A percentile compares a stretch with the other conserved stretches of the same genome.
Conservation (phyloP, 2,113 vertebrate species). For the Alouatta palliata region DNA sequence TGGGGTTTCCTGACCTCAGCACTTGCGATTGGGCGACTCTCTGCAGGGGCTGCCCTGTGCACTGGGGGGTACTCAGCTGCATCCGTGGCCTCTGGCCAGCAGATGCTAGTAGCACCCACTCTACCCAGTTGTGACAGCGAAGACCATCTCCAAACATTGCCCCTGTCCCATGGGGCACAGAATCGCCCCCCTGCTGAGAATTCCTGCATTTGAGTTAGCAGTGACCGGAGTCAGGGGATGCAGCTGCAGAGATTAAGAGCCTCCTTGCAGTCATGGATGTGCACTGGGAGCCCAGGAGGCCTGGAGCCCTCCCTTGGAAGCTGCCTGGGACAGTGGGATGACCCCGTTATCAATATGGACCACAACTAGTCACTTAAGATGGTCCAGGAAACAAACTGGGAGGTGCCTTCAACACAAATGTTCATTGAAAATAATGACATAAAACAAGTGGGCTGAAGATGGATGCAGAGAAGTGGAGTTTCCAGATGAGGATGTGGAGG, state of each 20-base stretch:
- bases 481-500: neutral
- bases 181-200: neutral
- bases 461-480: neutral
- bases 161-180: too few species aligned
- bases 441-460: neutral
- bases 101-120: neutral
- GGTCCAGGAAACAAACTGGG: neutral
- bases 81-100: neutral
- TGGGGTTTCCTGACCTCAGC: neutral
- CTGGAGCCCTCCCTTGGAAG: too few species aligned
- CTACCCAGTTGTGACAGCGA: neutral
- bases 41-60: neutral
- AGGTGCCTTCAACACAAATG: accelerated
- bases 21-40: accelerated
- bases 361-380: neutral
- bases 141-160: neutral
- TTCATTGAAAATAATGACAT: accelerated
- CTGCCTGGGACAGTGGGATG: neutral
- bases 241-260: neutral
- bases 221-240: accelerated
- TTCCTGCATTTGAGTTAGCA: accelerated
- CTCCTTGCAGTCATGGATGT: neutral
- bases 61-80: too few species aligned
- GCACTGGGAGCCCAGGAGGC: neutral
- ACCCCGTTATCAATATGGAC: neutral